These are phyloP conservation scores for Hippopotamus amphibius DNA, from an alignment of 2,113 vertebrate species.

Conservation along the genomic window DNA sequence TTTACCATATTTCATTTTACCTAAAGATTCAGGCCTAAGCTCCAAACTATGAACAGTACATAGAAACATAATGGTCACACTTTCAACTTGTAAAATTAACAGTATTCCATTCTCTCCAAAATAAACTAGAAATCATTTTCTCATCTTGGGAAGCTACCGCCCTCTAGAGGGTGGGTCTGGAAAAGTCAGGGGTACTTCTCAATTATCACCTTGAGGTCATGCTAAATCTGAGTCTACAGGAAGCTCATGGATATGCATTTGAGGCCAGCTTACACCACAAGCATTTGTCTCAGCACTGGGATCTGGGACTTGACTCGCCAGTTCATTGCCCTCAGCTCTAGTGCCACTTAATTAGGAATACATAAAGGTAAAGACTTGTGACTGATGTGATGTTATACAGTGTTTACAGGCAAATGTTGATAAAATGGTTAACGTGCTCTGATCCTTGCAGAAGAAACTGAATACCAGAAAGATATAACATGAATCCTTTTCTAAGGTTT, in stretches of 20 bases:
- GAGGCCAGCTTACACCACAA: not conserved
- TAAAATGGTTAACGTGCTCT: not conserved
- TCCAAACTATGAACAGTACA: not conserved
- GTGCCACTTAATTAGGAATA: not conserved
- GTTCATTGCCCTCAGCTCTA: not conserved
- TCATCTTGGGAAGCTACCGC: not conserved
- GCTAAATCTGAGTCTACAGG: not conserved
- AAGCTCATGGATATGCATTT: not conserved
- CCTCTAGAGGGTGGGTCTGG: conserved; percentile 39
- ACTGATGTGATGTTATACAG: not conserved
- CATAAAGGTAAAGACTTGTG: not conserved
- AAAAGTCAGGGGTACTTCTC: not conserved
- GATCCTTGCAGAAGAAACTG: not conserved
- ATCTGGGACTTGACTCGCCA: not conserved
- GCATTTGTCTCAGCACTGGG: not conserved
- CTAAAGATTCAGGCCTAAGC: not conserved
- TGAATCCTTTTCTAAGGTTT: not conserved
- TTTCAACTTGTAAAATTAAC: conserved; percentile 25
- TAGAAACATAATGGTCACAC: not conserved
- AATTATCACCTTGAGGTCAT: not conserved
- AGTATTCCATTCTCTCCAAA: not conserved
- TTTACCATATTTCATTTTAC: not conserved
- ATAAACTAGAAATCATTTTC: not conserved
- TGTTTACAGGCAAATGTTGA: not conserved
- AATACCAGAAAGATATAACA: not conserved